Percentiles rank a stretch among this genome's conserved stretches.
Evolutionary conservation across 2,797 vertebrate genomes (phyloP).

Genomic region (Schizopygopsis pylzovi): DNA sequence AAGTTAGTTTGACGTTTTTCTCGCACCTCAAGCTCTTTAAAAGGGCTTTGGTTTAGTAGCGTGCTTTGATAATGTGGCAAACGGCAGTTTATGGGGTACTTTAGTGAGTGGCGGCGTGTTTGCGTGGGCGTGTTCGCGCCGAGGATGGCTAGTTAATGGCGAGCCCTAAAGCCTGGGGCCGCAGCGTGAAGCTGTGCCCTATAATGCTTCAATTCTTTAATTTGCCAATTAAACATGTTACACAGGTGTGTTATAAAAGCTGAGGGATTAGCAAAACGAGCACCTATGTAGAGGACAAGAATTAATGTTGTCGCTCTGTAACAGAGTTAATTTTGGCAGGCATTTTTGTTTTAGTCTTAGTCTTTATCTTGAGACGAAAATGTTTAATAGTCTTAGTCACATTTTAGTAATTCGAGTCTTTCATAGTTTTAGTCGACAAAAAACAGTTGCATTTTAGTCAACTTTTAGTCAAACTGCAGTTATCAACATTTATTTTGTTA

Average conservation of each 20-base stretch:
- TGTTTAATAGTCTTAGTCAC: too few species aligned
- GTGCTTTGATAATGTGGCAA: slow-evolving; percentile 68
- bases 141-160: slow-evolving; percentile 76
- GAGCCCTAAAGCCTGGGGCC: slow-evolving; percentile 70
- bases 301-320: slow-evolving; percentile 14
- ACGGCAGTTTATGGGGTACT: slow-evolving; percentile 59
- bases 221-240: slow-evolving; percentile 77
- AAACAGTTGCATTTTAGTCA: too few species aligned
- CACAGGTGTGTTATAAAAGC: slow-evolving; percentile 81
- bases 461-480: too few species aligned
- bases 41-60: slow-evolving; percentile 52
- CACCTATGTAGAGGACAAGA: neutral
- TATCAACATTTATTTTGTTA: too few species aligned
- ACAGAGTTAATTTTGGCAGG: too few species aligned
- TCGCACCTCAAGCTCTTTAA: slow-evolving; percentile 49
- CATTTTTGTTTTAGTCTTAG: too few species aligned
- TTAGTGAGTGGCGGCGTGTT: slow-evolving; percentile 43
- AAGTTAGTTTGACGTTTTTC: slow-evolving; percentile 26
- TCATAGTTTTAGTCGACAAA: too few species aligned
- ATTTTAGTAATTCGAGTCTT: too few species aligned
- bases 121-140: neutral
- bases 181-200: slow-evolving; percentile 62
- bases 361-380: too few species aligned
- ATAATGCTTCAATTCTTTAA: slow-evolving; percentile 77
- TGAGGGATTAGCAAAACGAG: slow-evolving; percentile 54